Base-by-base conservation (phyloP, 2,888 invertebrate genomes). In the Trichopoda pennipes region DNA sequence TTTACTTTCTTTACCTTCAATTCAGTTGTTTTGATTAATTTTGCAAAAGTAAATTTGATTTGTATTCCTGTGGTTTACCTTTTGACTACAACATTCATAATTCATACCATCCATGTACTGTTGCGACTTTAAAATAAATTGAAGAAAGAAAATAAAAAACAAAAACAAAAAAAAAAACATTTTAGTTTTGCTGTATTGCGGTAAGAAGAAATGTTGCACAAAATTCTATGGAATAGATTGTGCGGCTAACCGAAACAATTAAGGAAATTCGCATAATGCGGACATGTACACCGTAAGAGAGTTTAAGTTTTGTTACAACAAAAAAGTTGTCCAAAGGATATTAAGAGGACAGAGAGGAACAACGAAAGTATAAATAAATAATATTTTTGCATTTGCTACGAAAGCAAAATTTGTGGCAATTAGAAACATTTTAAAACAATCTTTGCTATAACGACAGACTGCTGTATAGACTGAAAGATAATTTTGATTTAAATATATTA, bases 161-260 rank as follows among this genome's bases (percentile, higher is more conserved):
- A 16, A 38, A 28, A 16, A 32, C n/a, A 21, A 19, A n/a, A 23
- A 49, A 14, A 47, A 51, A 53, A 19, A 51, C 9, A n/a, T 63
- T 51, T 60, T 47, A 60, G 28, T 66, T 68, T 66, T 72, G 42
- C 53, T 70, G 70, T 64, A 70, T 58, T 79, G 74, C 58, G 81
- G 77, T 74, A 66, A 56, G 56, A 63, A 68, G 63, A 69, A 80
- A 81, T 77, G 56, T 61, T 83, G 73, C 77, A 79, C 60, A 72
- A 88, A 89, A 88, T 88, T 88, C 87, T 86, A 85, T 72, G 86
- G 88, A 90, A 89, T 89, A 89, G 89, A 90, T 89, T 89, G 89
- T 89, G 89, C 88, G 89, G 89, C 88, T 90, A 89, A 90, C 90
- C 90, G 88, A 89, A 89, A 89, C 89, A 89, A 89, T 89, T 89